phyloP scores from a whole-genome alignment of 2,888 invertebrate genomes.

The Agrochola circellaris region DNA sequence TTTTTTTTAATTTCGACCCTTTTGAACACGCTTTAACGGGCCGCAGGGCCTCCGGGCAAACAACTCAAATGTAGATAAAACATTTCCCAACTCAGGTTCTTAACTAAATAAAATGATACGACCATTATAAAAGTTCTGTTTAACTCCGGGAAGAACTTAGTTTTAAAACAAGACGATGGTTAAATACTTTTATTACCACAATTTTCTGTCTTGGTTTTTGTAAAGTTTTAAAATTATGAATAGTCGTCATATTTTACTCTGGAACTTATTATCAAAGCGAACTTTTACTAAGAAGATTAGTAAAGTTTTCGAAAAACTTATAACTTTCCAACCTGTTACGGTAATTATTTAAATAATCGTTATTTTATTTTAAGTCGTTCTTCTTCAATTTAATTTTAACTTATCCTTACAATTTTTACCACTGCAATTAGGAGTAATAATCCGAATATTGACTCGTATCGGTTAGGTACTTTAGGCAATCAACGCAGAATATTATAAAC shows the following conservation, averaged over 20 bases:
- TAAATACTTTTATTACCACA: constrained; percentile 30
- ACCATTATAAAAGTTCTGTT: constrained; percentile 36
- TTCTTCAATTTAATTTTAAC: not conserved
- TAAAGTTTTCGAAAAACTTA: not conserved
- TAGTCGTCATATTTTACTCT: not conserved
- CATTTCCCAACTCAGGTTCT: constrained; percentile 52
- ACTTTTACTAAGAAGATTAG: not conserved
- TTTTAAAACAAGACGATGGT: constrained; percentile 45
- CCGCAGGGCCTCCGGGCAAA: constrained; percentile 42
- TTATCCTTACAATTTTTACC: not conserved
- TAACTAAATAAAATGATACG: constrained; percentile 57
- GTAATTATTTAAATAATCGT: not conserved
- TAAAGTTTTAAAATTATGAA: constrained; percentile 18
- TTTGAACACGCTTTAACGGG: constrained; percentile 42
- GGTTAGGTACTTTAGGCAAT: no score
- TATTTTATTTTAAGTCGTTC: not conserved
- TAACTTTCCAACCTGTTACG: not conserved
- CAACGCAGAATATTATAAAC: not conserved
- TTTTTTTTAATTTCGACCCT: constrained; percentile 48
- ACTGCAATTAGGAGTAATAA: not conserved
- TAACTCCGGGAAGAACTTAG: constrained; percentile 44
- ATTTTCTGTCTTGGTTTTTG: constrained; percentile 18
- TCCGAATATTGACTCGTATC: not conserved
- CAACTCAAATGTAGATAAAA: constrained; percentile 60
- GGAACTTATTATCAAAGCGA: not conserved